Base-by-base conservation (phyloP, 2,113 vertebrate species). In the Cyphomyrus discorhynchus region DNA sequence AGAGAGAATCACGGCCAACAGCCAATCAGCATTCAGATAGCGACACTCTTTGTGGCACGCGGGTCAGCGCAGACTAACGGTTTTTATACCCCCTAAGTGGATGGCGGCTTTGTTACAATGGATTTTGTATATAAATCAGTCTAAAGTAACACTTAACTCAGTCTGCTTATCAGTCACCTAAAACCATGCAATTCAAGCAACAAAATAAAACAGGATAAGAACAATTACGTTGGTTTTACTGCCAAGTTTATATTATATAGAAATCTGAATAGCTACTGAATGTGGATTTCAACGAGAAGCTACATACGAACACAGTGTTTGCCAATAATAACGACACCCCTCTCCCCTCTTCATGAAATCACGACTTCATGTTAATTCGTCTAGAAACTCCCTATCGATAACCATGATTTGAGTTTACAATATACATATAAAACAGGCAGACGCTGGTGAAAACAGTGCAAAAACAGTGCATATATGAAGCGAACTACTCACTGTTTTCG, bases 401-500 rank as follows among this genome's bases (percentile, higher is more conserved):
- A 85, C 17, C 24, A 85, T 47, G 45, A 47, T n/a, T 27, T 27
- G 87, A 11, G 2, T 66, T 88, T n/a, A 19, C 39, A 42, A 24
- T 58, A 45, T 46, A 87, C 27, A 53, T 11, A 62, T 45, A 2
- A 62, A 9, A 24, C 39, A 45, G 21, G 10, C 8, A 42, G 2
- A 46, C n/a, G 19, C 5, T 15, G 17, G 21, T 45, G 8, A 62
- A 88, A 45, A 88, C 46, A 9, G 21, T 11, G 39, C 27, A 31
- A 62, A 88, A 45, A 88, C 47, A 9, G 3, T 11, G 39, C 27
- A 35, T 66, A 42, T 58, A 62, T 82, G 17, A 56, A 77, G 42
- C 46, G 11, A 46, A 1, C 27, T 91, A 91, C 92, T 92, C 62
- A 96, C 95, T 93, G 96, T 96, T 93, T 96, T 96, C 92, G 96